These are phyloP conservation scores for Chrysochloris asiatica DNA, from an alignment of 2,113 vertebrate species.

Conservation along the genomic window DNA sequence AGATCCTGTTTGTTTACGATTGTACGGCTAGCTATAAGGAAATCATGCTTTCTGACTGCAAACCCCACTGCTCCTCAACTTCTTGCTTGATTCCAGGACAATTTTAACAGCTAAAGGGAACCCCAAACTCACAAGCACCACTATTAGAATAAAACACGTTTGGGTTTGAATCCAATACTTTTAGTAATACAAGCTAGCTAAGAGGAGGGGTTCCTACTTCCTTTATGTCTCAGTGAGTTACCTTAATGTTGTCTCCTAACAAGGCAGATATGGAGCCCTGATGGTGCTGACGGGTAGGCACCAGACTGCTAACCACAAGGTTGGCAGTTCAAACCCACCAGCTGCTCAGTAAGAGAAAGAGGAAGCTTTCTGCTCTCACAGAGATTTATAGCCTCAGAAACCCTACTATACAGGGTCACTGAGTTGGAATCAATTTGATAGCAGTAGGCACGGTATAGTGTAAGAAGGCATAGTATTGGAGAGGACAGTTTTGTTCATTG, in stretches of 20 bases:
- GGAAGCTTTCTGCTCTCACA: no score
- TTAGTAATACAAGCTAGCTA: not conserved
- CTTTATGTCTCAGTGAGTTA: not conserved
- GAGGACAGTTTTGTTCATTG: no score
- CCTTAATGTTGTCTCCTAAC: accelerated
- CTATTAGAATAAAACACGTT: not conserved
- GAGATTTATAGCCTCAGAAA: no score
- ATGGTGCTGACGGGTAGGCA: no score
- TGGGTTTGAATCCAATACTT: no score
- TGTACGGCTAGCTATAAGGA: not conserved
- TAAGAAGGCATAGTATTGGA: not conserved
- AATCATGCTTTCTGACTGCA: not conserved
- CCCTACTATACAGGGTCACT: no score
- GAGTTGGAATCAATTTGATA: no score
- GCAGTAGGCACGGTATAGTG: no score
- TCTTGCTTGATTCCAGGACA: not conserved
- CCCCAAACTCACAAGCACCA: not conserved
- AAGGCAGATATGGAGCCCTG: not conserved
- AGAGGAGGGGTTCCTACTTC: no score
- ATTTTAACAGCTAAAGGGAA: not conserved
- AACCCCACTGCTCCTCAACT: not conserved
- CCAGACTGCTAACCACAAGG: no score
- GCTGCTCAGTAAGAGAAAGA: no score
- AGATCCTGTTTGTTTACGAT: not conserved
- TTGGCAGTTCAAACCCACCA: no score